Base-by-base conservation (phyloP, 2,888 invertebrate species). In the Tachina grossa region DNA sequence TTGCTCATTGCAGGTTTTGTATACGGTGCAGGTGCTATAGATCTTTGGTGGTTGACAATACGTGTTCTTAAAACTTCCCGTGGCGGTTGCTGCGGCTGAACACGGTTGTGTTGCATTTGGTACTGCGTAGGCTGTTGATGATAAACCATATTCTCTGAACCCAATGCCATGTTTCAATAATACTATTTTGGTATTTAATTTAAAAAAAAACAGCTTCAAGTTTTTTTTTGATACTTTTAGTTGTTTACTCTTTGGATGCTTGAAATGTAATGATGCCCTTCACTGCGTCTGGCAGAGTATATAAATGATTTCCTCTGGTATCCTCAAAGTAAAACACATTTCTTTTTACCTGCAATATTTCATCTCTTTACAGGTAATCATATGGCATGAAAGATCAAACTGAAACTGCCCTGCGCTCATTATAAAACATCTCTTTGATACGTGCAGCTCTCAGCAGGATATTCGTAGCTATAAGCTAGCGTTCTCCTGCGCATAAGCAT, bases 251-350 rank as follows among this genome's bases (percentile, higher is more conserved):
- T 87, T 87, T 89, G 90, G 90, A 88, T 89, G 89, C 89, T 90
- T 89, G 87, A 89, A 89, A 89, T 89, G 89, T 90, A 91, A 91
- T 92, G 92, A 91, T 92, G 91, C 92, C 92, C 92, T 92, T 92
- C 91, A 88, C 90, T 89, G 89, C 88, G 86, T 31, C 89, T 81
- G 88, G 83, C 80, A 66, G 88, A 81, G 89, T 90, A 90, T 91
- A 90, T 91, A 90, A 91, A 90, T 89, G 85, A 83, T 86, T 87
- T 83, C 87, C 88, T 87, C 78, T 68, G 66, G 22, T 55, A 81
- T 84, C 87, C 83, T 77, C 76, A 47, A 85, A 63, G 45, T 76
- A 61, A 43, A 69, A 49, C n/a, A 41, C 66, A 79, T 77, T 69
- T 77, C 59, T 74, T 75, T 71, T 74, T 87, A 87, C 87, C 86